These are phyloP conservation scores for Drosophila robusta DNA, from an alignment of 2,888 invertebrate species.

Conservation along the genomic window DNA sequence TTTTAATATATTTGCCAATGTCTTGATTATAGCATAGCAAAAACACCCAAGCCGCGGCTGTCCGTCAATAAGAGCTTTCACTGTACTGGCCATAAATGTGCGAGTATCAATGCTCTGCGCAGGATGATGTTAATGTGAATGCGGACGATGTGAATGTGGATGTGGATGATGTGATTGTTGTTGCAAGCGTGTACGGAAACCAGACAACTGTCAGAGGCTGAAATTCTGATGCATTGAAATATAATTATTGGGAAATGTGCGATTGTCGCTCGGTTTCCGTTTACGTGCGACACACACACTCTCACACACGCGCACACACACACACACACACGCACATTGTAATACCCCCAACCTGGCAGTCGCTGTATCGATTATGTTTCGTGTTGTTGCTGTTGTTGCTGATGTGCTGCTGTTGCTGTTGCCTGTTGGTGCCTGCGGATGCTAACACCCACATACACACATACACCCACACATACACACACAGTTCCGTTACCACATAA, in stretches of 20 bases:
- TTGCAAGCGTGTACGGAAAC: constrained; percentile 70
- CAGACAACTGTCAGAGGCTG: constrained; percentile 74
- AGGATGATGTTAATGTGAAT: not conserved
- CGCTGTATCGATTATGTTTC: constrained; percentile 55
- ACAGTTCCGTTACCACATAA: constrained; percentile 58
- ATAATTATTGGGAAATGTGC: constrained; percentile 83
- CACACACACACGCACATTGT: constrained; percentile 9
- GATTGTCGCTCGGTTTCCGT: constrained; percentile 81
- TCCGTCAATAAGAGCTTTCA: not conserved
- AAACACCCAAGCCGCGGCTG: no score
- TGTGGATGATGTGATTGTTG: constrained; percentile 27
- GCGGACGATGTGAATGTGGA: constrained; percentile 42
- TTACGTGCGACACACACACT: constrained; percentile 54
- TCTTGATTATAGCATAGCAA: no score
- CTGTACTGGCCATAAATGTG: constrained; percentile 11
- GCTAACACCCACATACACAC: constrained; percentile 16
- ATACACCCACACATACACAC: constrained; percentile 7
- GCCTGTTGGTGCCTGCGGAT: constrained; percentile 21
- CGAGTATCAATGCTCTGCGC: not conserved
- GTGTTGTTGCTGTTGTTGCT: constrained; percentile 13
- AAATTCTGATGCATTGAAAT: constrained; percentile 82
- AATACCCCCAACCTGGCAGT: constrained; percentile 20
- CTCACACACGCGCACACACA: constrained; percentile 16
- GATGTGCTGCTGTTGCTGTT: constrained; percentile 5
- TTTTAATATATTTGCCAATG: no score